Evolutionary conservation across 2,797 vertebrate species (phyloP), one percentile per base, ranked within the genome.

Genomic region (Siniperca scherzeri): DNA sequence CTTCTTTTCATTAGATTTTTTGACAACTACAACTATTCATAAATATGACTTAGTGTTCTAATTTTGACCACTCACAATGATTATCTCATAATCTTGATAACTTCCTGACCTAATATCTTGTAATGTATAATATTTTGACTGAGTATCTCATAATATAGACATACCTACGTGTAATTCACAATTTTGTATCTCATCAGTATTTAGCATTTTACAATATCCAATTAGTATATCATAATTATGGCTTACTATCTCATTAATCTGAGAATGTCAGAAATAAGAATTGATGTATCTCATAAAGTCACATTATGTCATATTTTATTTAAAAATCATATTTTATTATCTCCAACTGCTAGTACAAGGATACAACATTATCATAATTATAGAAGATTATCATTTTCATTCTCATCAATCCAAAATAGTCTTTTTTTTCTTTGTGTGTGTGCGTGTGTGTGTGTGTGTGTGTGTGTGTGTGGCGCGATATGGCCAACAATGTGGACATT

Each of bases 361-460:
- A 50, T 21, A 46, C 17, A 48, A 33, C 9, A 48, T 48, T 25
- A 53, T 25, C 3, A 13, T 10, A 10, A 53, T 9, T 22, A 52
- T 52, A 3, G 22, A 16, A 46, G 16, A 14, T 14, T 5, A 36
- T 30, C 0, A 3, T 59, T 59, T 36, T 36, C 7, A 10, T 10
- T 21, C 0, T 3, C 17, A 59, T 30, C 64, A 66, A 66, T 27
- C 1, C 25, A 48, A 27, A 30, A 30, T 30, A 30, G 30, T 3
- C 7, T 8, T 8, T 38, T 22, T 5, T 64, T 13, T 2, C 1
- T 25, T 8, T 27, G 50, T 55, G 33, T 40, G 33, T 70, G 21
- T n/a, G 42, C 48, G 40, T 27, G 62, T n/a, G 67, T 50, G 55
- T 69, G 44, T 80, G 64, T 68, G 55, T 48, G 60, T 53, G 74